phyloP scores from a whole-genome alignment of 2,797 vertebrate genomes.

The Hypotaenidia okinawae region DNA sequence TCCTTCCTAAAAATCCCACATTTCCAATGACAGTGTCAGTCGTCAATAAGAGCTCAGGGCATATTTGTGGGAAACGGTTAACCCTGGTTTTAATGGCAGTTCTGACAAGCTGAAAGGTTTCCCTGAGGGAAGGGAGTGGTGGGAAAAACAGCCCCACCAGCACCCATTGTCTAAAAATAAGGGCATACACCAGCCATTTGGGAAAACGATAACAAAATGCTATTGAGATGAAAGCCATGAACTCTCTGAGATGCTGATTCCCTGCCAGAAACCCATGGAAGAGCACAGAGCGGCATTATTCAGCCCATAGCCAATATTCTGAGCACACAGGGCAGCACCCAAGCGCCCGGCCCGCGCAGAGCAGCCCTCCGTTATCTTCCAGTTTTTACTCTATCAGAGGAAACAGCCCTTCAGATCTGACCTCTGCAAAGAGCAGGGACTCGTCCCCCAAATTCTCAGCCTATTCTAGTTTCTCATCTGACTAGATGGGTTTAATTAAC shows the following conservation, averaged over 20 bases:
- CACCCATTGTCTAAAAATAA: conserved; percentile 9
- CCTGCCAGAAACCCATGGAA: neutral
- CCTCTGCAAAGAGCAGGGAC: neutral
- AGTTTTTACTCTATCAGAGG: accelerated
- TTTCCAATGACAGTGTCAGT: neutral
- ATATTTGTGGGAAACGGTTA: neutral
- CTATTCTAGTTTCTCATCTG: neutral
- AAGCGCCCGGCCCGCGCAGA: accelerated
- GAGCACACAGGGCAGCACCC: neutral
- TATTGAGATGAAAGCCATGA: neutral
- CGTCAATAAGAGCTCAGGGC: neutral
- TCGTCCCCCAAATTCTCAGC: neutral
- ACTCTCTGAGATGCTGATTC: neutral
- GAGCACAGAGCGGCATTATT: neutral
- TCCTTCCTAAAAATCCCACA: neutral
- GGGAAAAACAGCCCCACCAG: neutral
- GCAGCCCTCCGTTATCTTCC: neutral
- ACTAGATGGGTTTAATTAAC: neutral
- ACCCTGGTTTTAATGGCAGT: neutral
- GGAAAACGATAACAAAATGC: neutral
- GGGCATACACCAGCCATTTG: neutral
- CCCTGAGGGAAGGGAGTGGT: neutral
- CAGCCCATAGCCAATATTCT: neutral
- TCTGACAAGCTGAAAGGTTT: neutral
- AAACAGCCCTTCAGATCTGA: neutral